A percentile compares a stretch with the other conserved stretches of the same genome.
phyloP scores from a whole-genome alignment of 1,140 invertebrate species.

The Nasonia giraulti region DNA sequence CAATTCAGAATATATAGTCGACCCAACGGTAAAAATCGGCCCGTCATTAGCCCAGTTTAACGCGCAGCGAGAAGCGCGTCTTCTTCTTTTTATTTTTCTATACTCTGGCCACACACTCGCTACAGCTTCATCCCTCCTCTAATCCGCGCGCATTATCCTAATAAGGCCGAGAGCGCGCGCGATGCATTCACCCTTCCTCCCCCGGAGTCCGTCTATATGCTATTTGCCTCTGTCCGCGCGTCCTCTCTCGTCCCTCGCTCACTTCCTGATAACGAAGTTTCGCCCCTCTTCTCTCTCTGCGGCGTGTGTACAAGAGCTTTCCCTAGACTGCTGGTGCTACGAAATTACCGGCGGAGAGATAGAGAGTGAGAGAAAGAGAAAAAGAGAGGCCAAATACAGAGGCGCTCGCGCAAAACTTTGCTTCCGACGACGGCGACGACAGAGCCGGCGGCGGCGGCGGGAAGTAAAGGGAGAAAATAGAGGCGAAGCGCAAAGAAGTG shows the following conservation, averaged over 20 bases:
- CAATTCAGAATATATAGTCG: neutral
- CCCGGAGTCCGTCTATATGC: no score
- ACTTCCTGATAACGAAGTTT: slow-evolving; percentile 35
- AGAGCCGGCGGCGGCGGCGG: neutral
- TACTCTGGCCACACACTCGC: neutral
- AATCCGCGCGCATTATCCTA: neutral
- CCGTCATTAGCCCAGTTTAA: neutral
- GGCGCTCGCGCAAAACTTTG: slow-evolving; percentile 10
- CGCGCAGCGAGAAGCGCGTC: neutral
- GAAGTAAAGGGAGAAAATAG: neutral
- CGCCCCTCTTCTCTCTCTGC: neutral
- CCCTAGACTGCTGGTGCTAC: neutral
- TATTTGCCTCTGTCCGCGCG: neutral
- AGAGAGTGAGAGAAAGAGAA: neutral
- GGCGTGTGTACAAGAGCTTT: neutral
- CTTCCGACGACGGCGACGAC: neutral
- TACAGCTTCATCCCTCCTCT: neutral
- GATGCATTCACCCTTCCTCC: neutral
- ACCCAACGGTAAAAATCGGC: neutral
- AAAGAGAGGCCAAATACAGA: neutral
- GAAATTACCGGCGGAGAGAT: slow-evolving; percentile 11
- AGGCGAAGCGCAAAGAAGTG: slow-evolving; percentile 38
- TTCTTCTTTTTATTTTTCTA: neutral
- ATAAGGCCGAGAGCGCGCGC: neutral
- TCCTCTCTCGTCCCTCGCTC: neutral